phyloP scores from a whole-genome alignment of 2,113 vertebrate species.

The Gulo gulo region DNA sequence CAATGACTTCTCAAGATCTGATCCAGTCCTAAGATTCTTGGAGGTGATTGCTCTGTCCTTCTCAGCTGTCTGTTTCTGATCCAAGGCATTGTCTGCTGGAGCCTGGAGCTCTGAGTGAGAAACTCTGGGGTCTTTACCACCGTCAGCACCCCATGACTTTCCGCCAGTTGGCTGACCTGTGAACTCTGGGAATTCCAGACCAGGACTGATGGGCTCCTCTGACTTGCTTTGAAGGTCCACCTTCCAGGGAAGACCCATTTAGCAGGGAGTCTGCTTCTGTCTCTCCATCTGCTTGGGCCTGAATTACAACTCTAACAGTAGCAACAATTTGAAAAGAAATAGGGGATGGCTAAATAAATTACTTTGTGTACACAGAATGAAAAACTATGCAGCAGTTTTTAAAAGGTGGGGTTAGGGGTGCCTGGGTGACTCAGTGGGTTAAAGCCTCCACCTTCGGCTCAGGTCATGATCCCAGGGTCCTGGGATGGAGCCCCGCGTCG shows the following conservation, averaged over 20 bases:
- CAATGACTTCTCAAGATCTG: constrained; percentile 19
- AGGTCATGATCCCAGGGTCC: no score
- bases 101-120: neutral
- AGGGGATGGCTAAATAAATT: neutral
- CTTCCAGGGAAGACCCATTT: constrained; percentile 60
- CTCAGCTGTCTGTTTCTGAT: constrained; percentile 61
- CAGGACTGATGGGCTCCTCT: constrained; percentile 58
- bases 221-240: constrained; percentile 76
- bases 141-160: constrained; percentile 63
- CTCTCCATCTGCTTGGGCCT: no score
- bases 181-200: constrained; percentile 65
- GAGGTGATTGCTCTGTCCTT: constrained; percentile 62
- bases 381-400: neutral
- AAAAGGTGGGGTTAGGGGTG: neutral
- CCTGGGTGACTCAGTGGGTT: no score
- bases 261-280: no score
- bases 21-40: neutral
- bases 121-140: constrained; percentile 28
- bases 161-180: constrained; percentile 71
- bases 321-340: neutral
- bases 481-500: no score
- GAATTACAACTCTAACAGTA: neutral
- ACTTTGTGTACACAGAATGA: neutral
- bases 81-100: constrained; percentile 43
- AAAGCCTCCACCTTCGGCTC: no score